Evolutionary conservation across 2,888 invertebrate genomes (phyloP).

Genomic region (Fabriciana adippe): DNA sequence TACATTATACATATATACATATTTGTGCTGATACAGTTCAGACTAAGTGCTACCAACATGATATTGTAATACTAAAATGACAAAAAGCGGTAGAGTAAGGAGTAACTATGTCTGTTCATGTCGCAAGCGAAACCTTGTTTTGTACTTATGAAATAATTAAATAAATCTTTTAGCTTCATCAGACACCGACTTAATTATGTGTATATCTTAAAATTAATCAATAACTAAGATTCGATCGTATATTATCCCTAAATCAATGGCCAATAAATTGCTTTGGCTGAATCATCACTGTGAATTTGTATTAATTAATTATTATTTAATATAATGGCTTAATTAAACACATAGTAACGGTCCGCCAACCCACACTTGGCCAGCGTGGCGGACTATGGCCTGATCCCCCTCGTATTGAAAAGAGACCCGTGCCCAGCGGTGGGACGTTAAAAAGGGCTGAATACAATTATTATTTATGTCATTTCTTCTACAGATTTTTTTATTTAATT

Average conservation of each 20-base stretch:
- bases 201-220: not conserved
- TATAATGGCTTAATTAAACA: too few species aligned
- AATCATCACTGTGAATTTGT: too few species aligned
- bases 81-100: not conserved
- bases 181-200: not conserved
- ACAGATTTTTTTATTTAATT: too few species aligned
- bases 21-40: not conserved
- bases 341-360: too few species aligned
- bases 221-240: conserved; percentile 1
- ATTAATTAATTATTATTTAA: too few species aligned
- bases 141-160: not conserved
- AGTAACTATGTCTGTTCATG: not conserved
- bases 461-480: too few species aligned
- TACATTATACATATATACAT: not conserved
- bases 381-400: too few species aligned
- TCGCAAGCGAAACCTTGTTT: not conserved
- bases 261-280: not conserved
- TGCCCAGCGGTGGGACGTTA: too few species aligned
- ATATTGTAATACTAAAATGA: not conserved
- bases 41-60: not conserved
- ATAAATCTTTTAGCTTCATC: not conserved
- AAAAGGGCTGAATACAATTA: too few species aligned
- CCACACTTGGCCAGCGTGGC: too few species aligned
- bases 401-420: too few species aligned
- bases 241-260: not conserved